Conservation (phyloP, 2,113 vertebrate species). For the Gopherus flavomarginatus region DNA sequence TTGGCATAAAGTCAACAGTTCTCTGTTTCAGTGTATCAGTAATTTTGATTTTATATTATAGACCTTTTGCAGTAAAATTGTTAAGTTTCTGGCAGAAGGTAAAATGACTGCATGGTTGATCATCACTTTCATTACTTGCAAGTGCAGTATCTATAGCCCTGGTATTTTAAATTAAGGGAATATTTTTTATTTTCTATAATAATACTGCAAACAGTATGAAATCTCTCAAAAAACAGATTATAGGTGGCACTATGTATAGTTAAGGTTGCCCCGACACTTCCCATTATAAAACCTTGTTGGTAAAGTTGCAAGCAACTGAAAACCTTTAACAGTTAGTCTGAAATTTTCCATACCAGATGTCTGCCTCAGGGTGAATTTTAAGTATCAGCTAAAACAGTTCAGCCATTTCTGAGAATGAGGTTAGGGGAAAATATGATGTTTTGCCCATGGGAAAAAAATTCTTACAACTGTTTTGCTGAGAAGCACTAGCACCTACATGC, state of each 20-base stretch:
- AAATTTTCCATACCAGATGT: slow-evolving; percentile 67
- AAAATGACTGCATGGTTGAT: slow-evolving; percentile 10
- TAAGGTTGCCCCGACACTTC: slow-evolving; percentile 58
- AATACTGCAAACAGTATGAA: slow-evolving; percentile 21
- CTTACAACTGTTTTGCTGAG: slow-evolving; percentile 61
- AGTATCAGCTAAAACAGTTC: slow-evolving; percentile 46
- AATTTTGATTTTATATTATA: slow-evolving; percentile 5
- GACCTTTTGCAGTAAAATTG: neutral
- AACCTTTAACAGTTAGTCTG: slow-evolving; percentile 52
- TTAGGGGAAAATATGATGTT: slow-evolving; percentile 68
- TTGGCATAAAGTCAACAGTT: neutral
- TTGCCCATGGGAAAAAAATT: slow-evolving; percentile 51
- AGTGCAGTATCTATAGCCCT: neutral
- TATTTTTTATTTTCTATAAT: neutral
- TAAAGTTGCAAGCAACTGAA: too few species aligned
- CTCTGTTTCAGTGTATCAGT: neutral
- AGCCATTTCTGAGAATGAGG: slow-evolving; percentile 60
- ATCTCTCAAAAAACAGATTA: slow-evolving; percentile 43
- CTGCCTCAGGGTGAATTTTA: slow-evolving; percentile 72
- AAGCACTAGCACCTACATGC: slow-evolving; percentile 73
- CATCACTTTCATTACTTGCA: neutral
- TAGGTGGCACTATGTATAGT: slow-evolving; percentile 37
- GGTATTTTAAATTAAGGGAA: neutral
- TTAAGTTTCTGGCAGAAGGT: slow-evolving; percentile 30
- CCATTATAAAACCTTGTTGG: slow-evolving; percentile 52